A percentile compares a stretch with the other conserved stretches of the same genome.
phyloP scores from a whole-genome alignment of 2,113 vertebrate species.

The Podarcis raffonei region DNA sequence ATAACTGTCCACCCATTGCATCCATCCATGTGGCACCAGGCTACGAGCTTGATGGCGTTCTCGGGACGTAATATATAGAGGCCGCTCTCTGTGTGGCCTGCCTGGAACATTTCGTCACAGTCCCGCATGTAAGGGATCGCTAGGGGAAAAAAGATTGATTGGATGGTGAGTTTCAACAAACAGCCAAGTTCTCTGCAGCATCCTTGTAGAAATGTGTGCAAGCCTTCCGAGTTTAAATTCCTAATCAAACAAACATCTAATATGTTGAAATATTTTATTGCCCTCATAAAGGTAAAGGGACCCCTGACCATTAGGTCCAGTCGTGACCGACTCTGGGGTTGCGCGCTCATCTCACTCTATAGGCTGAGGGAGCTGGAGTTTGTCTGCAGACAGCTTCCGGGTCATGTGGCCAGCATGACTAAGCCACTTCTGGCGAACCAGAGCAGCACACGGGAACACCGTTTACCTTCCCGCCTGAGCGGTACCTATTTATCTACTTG shows the following conservation, averaged over 20 bases:
- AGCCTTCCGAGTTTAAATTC: neutral
- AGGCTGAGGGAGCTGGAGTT: too few species aligned
- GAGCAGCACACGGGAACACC: too few species aligned
- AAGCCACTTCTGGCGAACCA: too few species aligned
- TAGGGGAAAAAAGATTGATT: constrained; percentile 26
- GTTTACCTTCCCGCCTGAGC: too few species aligned
- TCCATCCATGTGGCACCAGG: constrained; percentile 37
- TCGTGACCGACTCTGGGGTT: too few species aligned
- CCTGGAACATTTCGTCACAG: constrained; percentile 42
- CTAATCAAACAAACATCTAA: neutral
- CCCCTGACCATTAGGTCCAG: too few species aligned
- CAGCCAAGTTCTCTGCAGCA: neutral
- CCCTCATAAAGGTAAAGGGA: too few species aligned
- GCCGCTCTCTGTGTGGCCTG: constrained; percentile 1
- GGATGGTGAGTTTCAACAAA: neutral
- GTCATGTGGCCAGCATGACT: too few species aligned
- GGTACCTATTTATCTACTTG: too few species aligned
- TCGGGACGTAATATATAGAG: constrained; percentile 35
- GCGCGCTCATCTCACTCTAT: too few species aligned
- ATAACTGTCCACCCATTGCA: constrained; percentile 27
- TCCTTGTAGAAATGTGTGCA: neutral
- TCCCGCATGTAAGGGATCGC: constrained; percentile 22
- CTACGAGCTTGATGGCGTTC: constrained; percentile 23
- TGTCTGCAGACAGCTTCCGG: too few species aligned
- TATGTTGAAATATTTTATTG: neutral